Evolutionary conservation across 2,797 vertebrate species (phyloP).

Genomic region (Hypotaenidia okinawae): DNA sequence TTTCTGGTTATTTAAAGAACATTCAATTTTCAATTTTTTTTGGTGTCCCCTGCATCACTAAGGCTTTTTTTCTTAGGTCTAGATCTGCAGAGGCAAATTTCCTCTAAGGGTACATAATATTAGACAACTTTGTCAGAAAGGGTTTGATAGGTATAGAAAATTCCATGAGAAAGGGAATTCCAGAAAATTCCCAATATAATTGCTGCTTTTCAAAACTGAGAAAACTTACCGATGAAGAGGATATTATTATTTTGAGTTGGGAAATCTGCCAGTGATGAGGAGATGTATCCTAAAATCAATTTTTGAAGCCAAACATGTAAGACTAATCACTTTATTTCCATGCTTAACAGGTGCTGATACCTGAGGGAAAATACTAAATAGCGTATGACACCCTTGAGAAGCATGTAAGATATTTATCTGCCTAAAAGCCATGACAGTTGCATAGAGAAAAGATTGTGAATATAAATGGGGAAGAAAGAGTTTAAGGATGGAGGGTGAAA

Average conservation of each 20-base stretch:
- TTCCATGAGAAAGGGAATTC: background rate
- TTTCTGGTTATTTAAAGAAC: background rate
- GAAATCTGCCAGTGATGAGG: constrained; percentile 22
- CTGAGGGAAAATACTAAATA: constrained; percentile 59
- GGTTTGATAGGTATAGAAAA: constrained; percentile 1
- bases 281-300: constrained; percentile 51
- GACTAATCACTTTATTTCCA: constrained; percentile 61
- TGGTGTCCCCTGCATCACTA: background rate
- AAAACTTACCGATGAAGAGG: background rate
- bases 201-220: background rate
- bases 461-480: constrained; percentile 6
- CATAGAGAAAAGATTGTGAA: constrained; percentile 20
- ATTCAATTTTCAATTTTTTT: background rate
- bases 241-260: constrained; percentile 5
- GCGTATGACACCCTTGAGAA: constrained; percentile 41
- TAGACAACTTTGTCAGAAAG: background rate
- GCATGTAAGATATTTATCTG: constrained; percentile 65
- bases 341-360: constrained; percentile 63
- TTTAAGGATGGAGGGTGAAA: background rate
- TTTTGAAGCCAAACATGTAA: constrained; percentile 58
- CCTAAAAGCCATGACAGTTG: constrained; percentile 54
- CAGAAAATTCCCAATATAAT: background rate
- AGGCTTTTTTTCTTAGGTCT: background rate
- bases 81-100: background rate
- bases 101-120: background rate